Conservation (phyloP, 2,113 vertebrate genomes). For the cattle (Bos taurus) region ARS-UCD2.0 NC_037343.1:19647501-19648000, state of each 20-base stretch:
- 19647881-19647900: background rate
- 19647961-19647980: background rate
- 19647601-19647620: background rate
- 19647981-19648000: background rate
- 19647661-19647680: background rate
- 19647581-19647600: background rate
- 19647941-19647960: background rate
- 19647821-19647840: background rate
- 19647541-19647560: background rate
- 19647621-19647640: background rate
- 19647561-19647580: background rate
- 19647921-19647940: fast-evolving
- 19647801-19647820: background rate
- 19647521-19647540: background rate
- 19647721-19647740: background rate
- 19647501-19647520: background rate
- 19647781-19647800: background rate
- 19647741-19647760: background rate
- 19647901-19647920: background rate
- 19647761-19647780: background rate
- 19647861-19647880: background rate
- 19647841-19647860: background rate
- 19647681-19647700: background rate
- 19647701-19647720: background rate
- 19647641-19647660: background rate